Percentiles rank a stretch among this genome's conserved stretches.
phyloP scores from a whole-genome alignment of 1,140 invertebrate species.

The Hylyphantes graminicola region DNA sequence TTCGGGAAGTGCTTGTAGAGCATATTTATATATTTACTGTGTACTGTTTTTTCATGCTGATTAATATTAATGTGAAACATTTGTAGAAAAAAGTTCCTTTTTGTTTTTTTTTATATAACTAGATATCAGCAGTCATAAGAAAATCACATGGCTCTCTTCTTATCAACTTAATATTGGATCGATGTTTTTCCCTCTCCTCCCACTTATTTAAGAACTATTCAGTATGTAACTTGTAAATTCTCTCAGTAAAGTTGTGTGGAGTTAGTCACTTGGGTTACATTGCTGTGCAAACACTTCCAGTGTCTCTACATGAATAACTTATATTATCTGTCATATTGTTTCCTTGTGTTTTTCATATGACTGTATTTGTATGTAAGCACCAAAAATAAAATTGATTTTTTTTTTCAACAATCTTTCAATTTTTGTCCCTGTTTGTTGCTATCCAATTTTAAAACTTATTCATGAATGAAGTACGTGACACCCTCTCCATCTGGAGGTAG shows the following conservation, averaged over 20 bases:
- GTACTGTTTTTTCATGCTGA: conserved; percentile 57
- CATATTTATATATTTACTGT: conserved; percentile 60
- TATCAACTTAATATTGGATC: too few relatives aligned
- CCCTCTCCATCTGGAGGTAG: too few relatives aligned
- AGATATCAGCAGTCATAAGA: conserved; percentile 56
- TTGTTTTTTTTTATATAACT: conserved; percentile 34
- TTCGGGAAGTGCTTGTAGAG: conserved; percentile 60
- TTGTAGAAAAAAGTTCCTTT: conserved; percentile 59
- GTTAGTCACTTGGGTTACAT: conserved; percentile 50
- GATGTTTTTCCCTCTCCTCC: background rate
- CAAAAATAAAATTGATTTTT: conserved; percentile 57
- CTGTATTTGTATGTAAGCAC: conserved; percentile 61
- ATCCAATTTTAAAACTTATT: too few relatives aligned
- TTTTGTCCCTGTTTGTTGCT: too few relatives aligned
- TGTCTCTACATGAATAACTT: conserved; percentile 55
- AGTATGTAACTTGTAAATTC: conserved; percentile 9
- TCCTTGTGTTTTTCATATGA: conserved; percentile 61
- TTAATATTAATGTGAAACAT: conserved; percentile 60
- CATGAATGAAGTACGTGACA: background rate
- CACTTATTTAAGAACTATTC: conserved; percentile 21
- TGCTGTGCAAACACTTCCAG: conserved; percentile 60
- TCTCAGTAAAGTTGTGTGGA: conserved; percentile 15
- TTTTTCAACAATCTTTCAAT: conserved; percentile 38
- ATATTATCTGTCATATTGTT: conserved; percentile 56
- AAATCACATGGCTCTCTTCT: conserved; percentile 50